A percentile compares a stretch with the other conserved stretches of the same genome.
Evolutionary conservation across 2,888 invertebrate genomes (phyloP).

Genomic region (Sycophila texana): DNA sequence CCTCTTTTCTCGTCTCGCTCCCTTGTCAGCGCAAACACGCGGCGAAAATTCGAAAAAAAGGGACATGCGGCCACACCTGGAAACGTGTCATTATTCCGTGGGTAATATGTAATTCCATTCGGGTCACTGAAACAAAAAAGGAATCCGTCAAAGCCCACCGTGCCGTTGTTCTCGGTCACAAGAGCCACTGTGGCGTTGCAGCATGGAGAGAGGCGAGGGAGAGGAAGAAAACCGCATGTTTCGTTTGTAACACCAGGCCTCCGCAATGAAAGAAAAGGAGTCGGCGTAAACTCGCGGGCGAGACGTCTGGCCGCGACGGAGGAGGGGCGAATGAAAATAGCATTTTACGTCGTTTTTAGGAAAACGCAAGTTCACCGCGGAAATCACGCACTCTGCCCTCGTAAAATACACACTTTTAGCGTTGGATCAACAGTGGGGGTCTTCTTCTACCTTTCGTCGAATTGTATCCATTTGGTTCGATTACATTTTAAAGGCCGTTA

Average conservation of each 20-base stretch:
- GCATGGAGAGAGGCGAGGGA: neutral
- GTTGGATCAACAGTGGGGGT: neutral
- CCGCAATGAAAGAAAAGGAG: neutral
- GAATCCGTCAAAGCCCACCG: neutral
- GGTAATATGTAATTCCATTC: too few relatives aligned
- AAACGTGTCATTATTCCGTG: too few relatives aligned
- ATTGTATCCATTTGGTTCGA: neutral
- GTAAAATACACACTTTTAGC: neutral
- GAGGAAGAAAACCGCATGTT: slow-evolving; percentile 27
- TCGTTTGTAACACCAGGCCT: slow-evolving; percentile 33
- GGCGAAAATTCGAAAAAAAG: too few relatives aligned
- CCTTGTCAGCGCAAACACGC: too few relatives aligned
- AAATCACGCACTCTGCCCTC: slow-evolving; percentile 19
- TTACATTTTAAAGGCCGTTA: neutral
- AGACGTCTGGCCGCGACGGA: slow-evolving; percentile 1
- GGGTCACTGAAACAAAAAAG: neutral
- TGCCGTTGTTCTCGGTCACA: slow-evolving; percentile 9
- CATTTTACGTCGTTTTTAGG: slow-evolving; percentile 46
- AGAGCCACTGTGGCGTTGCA: neutral
- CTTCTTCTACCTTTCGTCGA: neutral
- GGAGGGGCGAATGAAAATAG: slow-evolving; percentile 38
- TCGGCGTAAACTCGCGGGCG: neutral
- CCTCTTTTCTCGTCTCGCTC: too few relatives aligned
- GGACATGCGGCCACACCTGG: too few relatives aligned
- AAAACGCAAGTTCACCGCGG: slow-evolving; percentile 27